Evolutionary conservation across 2,113 vertebrate species (phyloP).

Genomic region (Leiothrix lutea): DNA sequence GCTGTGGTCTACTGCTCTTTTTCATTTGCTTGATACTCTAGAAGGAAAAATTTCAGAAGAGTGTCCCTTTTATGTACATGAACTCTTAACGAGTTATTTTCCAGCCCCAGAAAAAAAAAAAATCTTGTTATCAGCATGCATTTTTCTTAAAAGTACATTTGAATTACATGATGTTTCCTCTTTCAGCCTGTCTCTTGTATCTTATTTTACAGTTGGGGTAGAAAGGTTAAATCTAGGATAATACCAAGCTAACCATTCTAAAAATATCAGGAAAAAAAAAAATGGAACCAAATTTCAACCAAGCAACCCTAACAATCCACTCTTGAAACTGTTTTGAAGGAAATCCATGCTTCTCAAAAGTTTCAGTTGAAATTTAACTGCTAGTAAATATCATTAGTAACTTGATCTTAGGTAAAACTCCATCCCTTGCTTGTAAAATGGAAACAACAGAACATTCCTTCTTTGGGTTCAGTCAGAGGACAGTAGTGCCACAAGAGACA

Average conservation of each 20-base stretch:
- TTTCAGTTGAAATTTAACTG: not conserved
- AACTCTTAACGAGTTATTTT: not conserved
- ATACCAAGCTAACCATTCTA: not conserved
- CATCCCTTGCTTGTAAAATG: not conserved
- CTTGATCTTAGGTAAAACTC: not conserved
- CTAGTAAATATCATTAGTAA: not conserved
- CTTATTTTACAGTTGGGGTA: not conserved
- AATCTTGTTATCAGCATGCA: not conserved
- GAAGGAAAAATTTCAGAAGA: not conserved
- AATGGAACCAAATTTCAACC: rapidly evolving
- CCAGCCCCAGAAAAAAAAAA: not conserved
- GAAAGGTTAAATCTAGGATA: not conserved
- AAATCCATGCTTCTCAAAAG: not conserved
- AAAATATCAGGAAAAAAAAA: not conserved
- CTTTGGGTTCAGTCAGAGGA: not conserved
- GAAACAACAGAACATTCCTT: not conserved
- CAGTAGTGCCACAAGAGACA: not conserved
- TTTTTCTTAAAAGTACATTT: not conserved
- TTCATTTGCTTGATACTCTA: not conserved
- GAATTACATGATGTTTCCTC: not conserved
- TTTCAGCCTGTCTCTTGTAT: not conserved
- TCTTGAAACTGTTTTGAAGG: not conserved
- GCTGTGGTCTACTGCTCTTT: not conserved
- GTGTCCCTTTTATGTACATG: not conserved
- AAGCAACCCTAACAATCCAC: not conserved